Percentiles rank a stretch among this genome's conserved stretches.
These are phyloP conservation scores for Teinopalpus imperialis DNA, from an alignment of 2,888 invertebrate genomes.

Conservation along the genomic window DNA sequence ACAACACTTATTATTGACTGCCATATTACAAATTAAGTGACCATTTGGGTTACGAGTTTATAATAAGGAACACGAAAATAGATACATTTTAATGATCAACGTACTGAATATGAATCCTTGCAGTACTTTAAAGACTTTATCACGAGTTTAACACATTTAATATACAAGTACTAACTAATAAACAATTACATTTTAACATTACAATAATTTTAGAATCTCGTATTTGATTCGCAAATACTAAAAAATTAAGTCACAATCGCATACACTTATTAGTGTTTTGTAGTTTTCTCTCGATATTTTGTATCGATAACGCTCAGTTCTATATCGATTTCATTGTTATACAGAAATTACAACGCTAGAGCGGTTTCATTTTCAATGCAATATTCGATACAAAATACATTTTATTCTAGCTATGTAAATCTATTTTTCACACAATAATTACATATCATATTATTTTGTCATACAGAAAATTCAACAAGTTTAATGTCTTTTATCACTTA, in stretches of 20 bases:
- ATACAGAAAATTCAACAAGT: constrained; percentile 47
- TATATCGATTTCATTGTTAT: constrained; percentile 37
- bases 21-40: constrained; percentile 25
- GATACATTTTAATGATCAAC: constrained; percentile 46
- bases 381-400: constrained; percentile 45
- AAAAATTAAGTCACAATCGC: constrained; percentile 51
- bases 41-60: constrained; percentile 20
- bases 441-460: constrained; percentile 38
- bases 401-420: constrained; percentile 46
- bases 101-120: constrained; percentile 51
- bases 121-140: constrained; percentile 61
- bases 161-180: constrained; percentile 54
- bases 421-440: constrained; percentile 51
- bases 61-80: constrained; percentile 45
- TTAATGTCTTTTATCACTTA: constrained; percentile 32
- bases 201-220: constrained; percentile 66
- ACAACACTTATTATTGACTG: constrained; percentile 27
- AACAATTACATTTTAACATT: constrained; percentile 61
- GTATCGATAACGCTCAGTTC: constrained; percentile 43
- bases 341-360: constrained; percentile 38
- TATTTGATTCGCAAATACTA: constrained; percentile 51
- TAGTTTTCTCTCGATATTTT: constrained; percentile 29
- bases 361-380: constrained; percentile 42
- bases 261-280: constrained; percentile 46
- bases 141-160: constrained; percentile 66